Base-by-base conservation (phyloP, 1,140 invertebrate species). In the Bombus ignitus region DNA sequence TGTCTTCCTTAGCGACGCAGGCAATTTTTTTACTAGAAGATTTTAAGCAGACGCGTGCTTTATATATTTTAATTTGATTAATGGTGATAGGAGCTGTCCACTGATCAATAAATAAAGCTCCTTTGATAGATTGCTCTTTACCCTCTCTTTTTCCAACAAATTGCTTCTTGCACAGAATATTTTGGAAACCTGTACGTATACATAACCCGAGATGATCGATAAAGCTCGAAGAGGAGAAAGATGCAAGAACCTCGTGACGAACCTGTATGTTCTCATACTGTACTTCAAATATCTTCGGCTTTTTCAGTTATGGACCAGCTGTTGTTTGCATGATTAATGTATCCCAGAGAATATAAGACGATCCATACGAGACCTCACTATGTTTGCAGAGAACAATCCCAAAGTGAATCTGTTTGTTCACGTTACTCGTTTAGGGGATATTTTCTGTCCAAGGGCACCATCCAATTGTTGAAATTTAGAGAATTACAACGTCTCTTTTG, bases 31-130 rank as follows among this genome's bases (percentile, higher is more conserved):
- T 42, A 8, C 25, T 15, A 10, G 1, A 13, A 42, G 70, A 71
- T 71, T n/a, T 42, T 13, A 28, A 42, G 37, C 25, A 42, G 39
- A 1, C 4, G 28, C 39, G 9, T 3, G 25, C 39, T 42, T 71
- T 28, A 28, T n/a, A 28, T 42, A 42, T 42, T 13, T 71, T 71
- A 71, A 44, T 72, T n/a, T 72, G 39, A 72, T 72, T 72, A 72
- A 72, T 42, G 28, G 13, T 9, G 15, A 6, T 53, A 53, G 47
- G 18, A 5, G 25, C 39, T 72, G 28, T 72, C 39, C 70, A 44
- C 2, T n/a, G 70, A 72, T 72, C 70, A 13, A 42, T 72, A 72
- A 72, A 44, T 72, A 72, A 72, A 72, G 28, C 39, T 42, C 12
- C 5, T 15, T 42, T 72, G 70, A 72, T 72, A 72, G 70, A 72